Conservation (phyloP, 1,140 invertebrate species). For the Drosophila murphyi region DNA sequence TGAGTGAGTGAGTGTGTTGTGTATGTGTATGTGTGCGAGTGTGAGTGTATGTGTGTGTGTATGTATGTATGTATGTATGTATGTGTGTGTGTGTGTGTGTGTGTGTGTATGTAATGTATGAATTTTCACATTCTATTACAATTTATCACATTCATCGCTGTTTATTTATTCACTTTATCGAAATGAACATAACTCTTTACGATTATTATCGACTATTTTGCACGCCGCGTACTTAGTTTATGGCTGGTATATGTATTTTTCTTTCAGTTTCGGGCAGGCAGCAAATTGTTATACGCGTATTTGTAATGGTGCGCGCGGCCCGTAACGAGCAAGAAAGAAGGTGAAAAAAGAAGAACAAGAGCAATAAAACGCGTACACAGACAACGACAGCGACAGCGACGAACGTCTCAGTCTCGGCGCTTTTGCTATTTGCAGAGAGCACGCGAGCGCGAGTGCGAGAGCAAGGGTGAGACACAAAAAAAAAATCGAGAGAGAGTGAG, state of each 20-base stretch:
- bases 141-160: slow-evolving; percentile 76
- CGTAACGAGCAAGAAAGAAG: slow-evolving; percentile 73
- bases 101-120: slow-evolving; percentile 41
- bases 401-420: slow-evolving; percentile 49
- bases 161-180: slow-evolving; percentile 40
- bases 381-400: slow-evolving; percentile 44
- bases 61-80: slow-evolving; percentile 2
- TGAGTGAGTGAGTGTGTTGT: slow-evolving; percentile 1
- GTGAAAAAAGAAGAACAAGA: slow-evolving; percentile 72
- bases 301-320: slow-evolving; percentile 68
- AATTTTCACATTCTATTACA: slow-evolving; percentile 78
- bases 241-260: slow-evolving; percentile 51
- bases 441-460: slow-evolving; percentile 20
- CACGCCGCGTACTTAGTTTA: slow-evolving; percentile 61
- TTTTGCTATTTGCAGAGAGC: slow-evolving; percentile 49
- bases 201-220: slow-evolving; percentile 53
- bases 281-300: slow-evolving; percentile 75
- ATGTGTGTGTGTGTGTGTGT: slow-evolving; percentile 9
- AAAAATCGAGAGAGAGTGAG: slow-evolving; percentile 49
- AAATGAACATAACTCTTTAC: slow-evolving; percentile 32
- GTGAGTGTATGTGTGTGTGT: slow-evolving; percentile 19
- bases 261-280: slow-evolving; percentile 52
- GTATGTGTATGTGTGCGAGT: slow-evolving; percentile 27
- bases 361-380: slow-evolving; percentile 54
- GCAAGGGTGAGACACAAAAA: slow-evolving; percentile 28